These are phyloP conservation scores for Panopea generosa DNA, from an alignment of 2,888 invertebrate species.

Conservation along the genomic window DNA sequence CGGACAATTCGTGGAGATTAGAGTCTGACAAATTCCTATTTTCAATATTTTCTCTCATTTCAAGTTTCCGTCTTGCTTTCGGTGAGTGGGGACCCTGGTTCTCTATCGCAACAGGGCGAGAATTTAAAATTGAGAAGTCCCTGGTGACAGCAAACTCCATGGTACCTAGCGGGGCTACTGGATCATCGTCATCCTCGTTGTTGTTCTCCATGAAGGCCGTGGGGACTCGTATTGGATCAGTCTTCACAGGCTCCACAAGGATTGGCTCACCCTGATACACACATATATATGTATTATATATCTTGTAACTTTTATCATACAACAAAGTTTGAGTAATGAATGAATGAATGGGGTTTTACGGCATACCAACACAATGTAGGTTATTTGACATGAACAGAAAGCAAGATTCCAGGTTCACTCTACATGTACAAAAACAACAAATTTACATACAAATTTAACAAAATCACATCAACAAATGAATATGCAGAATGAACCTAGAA, in stretches of 20 bases:
- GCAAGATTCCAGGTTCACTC: too few species aligned
- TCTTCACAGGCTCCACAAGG: constrained; percentile 67
- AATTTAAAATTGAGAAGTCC: constrained; percentile 74
- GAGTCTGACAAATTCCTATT: constrained; percentile 76
- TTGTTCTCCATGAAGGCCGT: constrained; percentile 72
- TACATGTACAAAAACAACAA: too few species aligned
- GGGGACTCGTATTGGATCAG: constrained; percentile 72
- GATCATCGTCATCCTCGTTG: constrained; percentile 66
- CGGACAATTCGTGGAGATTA: constrained; percentile 84
- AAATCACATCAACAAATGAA: too few species aligned
- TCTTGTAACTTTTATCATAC: too few species aligned
- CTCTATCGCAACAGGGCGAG: constrained; percentile 55
- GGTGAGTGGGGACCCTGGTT: constrained; percentile 68
- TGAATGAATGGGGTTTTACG: too few species aligned
- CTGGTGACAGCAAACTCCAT: constrained; percentile 81
- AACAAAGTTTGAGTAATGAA: background rate
- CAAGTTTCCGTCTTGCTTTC: constrained; percentile 73
- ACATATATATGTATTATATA: too few species aligned
- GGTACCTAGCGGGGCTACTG: constrained; percentile 60
- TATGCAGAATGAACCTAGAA: too few species aligned
- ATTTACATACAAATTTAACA: too few species aligned
- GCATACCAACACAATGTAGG: too few species aligned
- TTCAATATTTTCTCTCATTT: constrained; percentile 60
- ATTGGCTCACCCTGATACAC: constrained; percentile 32
- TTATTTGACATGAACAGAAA: too few species aligned